Percentiles rank a stretch among this genome's conserved stretches.
phyloP scores from a whole-genome alignment of 1,140 invertebrate genomes.

The Stegodyphus dumicola region DNA sequence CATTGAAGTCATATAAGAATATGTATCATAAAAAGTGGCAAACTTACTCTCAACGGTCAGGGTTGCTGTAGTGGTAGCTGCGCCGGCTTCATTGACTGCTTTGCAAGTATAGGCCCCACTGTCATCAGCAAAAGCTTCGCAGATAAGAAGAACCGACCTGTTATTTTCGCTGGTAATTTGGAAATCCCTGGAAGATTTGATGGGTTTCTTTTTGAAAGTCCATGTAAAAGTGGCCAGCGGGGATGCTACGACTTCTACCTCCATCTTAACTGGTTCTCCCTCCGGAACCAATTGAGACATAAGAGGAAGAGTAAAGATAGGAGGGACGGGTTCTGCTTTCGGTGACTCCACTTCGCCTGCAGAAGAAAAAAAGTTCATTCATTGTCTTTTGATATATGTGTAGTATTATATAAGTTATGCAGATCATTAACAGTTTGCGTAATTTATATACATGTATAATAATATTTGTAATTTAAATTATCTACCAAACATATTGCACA shows the following conservation, averaged over 20 bases:
- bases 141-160: constrained; percentile 82
- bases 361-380: not conserved
- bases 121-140: constrained; percentile 78
- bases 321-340: constrained; percentile 75
- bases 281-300: constrained; percentile 77
- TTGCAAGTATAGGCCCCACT: constrained; percentile 85
- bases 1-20: too few species aligned
- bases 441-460: too few species aligned
- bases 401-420: too few species aligned
- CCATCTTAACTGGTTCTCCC: constrained; percentile 82
- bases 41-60: constrained; percentile 77
- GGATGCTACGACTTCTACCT: constrained; percentile 79
- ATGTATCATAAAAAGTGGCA: not conserved
- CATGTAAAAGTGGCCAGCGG: constrained; percentile 87
- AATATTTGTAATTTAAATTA: too few species aligned
- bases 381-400: not conserved
- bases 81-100: constrained; percentile 88
- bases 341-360: constrained; percentile 71
- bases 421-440: too few species aligned
- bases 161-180: constrained; percentile 82
- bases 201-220: constrained; percentile 76
- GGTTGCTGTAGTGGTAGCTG: constrained; percentile 83
- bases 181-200: constrained; percentile 77
- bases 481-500: too few species aligned
- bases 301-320: constrained; percentile 79